Conservation (phyloP, 2,888 invertebrate species). For the Anodontia alba region DNA sequence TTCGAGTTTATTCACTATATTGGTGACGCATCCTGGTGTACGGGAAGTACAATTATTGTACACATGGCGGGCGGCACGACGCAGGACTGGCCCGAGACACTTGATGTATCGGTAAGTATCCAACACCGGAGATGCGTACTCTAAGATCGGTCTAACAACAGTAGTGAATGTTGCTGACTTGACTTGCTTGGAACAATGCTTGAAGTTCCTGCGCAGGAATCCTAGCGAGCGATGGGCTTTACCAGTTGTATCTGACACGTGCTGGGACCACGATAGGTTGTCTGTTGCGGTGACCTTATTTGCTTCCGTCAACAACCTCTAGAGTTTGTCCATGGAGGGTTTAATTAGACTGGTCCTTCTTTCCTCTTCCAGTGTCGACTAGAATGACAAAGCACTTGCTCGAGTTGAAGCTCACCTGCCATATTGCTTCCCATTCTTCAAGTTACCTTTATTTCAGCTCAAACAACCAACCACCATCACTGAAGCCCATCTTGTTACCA, state of each 20-base stretch:
- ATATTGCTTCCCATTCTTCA: background rate
- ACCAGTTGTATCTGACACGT: background rate
- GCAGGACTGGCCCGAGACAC: background rate
- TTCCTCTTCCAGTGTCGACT: background rate
- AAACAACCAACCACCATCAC: too few relatives aligned
- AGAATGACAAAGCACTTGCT: background rate
- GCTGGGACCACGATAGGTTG: background rate
- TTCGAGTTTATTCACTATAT: background rate
- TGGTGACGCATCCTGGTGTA: background rate
- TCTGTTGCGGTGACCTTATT: background rate
- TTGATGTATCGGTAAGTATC: background rate
- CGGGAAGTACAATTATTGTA: background rate
- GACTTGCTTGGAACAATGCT: background rate
- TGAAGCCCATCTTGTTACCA: too few relatives aligned
- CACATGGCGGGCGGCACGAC: background rate
- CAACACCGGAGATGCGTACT: background rate
- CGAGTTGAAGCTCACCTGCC: background rate
- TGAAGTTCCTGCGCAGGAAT: conserved; percentile 1
- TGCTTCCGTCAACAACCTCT: background rate
- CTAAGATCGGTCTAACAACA: background rate
- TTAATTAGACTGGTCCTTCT: background rate
- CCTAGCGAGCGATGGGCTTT: conserved; percentile 2
- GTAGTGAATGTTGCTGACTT: background rate
- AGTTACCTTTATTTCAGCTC: too few relatives aligned
- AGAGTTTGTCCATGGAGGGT: background rate